These are phyloP conservation scores for Stichodactyla mertensii DNA, from an alignment of 64 coral and sea anemone genomes.

Conservation along the genomic window DNA sequence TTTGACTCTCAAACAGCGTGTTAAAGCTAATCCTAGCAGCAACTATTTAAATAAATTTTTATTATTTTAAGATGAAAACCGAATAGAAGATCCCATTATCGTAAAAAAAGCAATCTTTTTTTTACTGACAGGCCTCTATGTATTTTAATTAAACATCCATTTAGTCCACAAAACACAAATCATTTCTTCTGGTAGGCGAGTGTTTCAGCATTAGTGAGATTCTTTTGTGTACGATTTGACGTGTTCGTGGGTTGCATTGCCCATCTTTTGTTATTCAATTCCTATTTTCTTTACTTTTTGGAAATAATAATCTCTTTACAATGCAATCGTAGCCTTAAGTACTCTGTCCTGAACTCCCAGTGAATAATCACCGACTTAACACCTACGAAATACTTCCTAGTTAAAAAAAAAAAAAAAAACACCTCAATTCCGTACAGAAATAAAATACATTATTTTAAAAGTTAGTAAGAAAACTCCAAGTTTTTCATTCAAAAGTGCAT, in stretches of 20 bases:
- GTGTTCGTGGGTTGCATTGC: no score
- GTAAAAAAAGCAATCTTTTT: background rate
- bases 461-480: background rate
- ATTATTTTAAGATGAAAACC: no score
- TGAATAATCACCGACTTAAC: no score
- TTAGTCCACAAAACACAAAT: background rate
- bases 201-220: background rate
- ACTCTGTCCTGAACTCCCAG: no score
- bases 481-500: background rate
- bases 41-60: no score
- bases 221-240: background rate
- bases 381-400: background rate
- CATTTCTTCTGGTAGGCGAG: background rate
- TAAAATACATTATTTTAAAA: background rate
- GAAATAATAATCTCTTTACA: background rate
- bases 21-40: no score
- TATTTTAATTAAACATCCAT: background rate
- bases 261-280: background rate
- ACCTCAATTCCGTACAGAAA: background rate
- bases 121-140: background rate
- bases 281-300: background rate
- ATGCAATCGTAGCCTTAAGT: no score
- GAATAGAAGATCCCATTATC: background rate
- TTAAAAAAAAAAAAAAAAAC: background rate
- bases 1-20: no score